Evolutionary conservation across 2,113 vertebrate species (phyloP), one percentile per base, ranked within the genome.

Genomic region (Coregonus clupeaformis): DNA sequence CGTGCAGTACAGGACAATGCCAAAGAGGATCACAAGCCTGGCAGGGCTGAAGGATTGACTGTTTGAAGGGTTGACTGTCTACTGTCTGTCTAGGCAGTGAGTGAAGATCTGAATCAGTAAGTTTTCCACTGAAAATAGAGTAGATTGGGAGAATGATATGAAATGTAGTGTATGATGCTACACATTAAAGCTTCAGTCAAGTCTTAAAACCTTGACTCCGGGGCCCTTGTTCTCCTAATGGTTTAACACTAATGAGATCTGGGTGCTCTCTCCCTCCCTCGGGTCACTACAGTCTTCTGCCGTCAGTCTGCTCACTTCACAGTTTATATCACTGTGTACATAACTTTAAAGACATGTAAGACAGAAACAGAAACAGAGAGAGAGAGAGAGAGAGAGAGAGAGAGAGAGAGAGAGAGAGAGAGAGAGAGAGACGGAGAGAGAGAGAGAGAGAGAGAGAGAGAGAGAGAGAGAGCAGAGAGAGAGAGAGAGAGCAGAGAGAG

Each of bases 181-280:
- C 83, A 82, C 84, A 80, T 83, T 85, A 60, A 36, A 36, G 32
- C 7, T 5, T 36, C 32, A 36, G 32, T 36, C 32, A 7, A 86
- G 77, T 71, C 77, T 77, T 82, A 75, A 77, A 82, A 78, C 59
- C 45, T 71, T n/a, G 1, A 88, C 85, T 84, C 87, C 24, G 3
- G 72, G 79, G 89, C 80, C 71, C 73, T 71, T 64, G 45, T 80
- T 80, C 75, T 84, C 73, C 82, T 86, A 86, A 85, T 86, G 84
- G 88, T 88, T 88, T 83, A 88, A 85, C 82, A 84, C 87, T 88
- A 90, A 90, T 90, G 83, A 89, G 88, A 87, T 86, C 77, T 16
- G 83, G 81, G 77, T 79, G 80, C 81, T 42, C 36, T 2, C 36
- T 42, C 36, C 32, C 32, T 42, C 36, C 6, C 32, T 36, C 6